Percentiles rank a stretch among this genome's conserved stretches.
These are phyloP conservation scores for Prietella phreatophila DNA, from an alignment of 2,113 vertebrate genomes.

Conservation along the genomic window DNA sequence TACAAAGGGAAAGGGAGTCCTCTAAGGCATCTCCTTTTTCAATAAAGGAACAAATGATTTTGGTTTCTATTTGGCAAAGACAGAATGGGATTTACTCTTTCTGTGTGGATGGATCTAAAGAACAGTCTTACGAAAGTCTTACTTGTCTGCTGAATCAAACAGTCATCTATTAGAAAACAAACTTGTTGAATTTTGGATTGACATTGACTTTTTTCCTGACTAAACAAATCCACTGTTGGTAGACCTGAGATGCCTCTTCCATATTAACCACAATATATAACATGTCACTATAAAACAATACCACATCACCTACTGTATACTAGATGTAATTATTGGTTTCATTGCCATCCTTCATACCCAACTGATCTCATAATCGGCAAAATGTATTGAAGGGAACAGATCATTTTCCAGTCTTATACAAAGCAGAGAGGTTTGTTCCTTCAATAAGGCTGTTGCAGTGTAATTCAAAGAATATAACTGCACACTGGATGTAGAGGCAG, in stretches of 20 bases:
- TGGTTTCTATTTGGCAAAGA: slow-evolving; percentile 30
- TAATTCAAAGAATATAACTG: slow-evolving; percentile 35
- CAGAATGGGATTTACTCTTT: slow-evolving; percentile 24
- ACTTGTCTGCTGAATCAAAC: background rate
- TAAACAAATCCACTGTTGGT: slow-evolving; percentile 15
- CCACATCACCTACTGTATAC: background rate
- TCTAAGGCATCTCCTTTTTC: slow-evolving; percentile 26
- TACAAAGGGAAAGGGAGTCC: slow-evolving; percentile 28
- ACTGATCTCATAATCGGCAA: background rate
- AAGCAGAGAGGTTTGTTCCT: background rate
- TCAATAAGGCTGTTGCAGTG: slow-evolving; percentile 8
- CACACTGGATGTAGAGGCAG: slow-evolving; percentile 27
- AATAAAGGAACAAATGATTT: slow-evolving; percentile 43
- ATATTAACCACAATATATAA: background rate
- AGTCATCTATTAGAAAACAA: slow-evolving; percentile 45
- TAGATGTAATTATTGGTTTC: background rate
- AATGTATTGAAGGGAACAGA: background rate
- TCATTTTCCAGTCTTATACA: background rate
- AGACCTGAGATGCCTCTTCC: background rate
- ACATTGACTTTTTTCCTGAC: slow-evolving; percentile 20
- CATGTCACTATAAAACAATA: background rate
- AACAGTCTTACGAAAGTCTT: slow-evolving; percentile 36
- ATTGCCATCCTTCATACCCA: background rate
- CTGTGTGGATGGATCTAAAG: slow-evolving; percentile 24
- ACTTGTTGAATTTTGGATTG: slow-evolving; percentile 34